These are phyloP conservation scores for Schizopygopsis pylzovi DNA, from an alignment of 2,797 vertebrate species.

Conservation along the genomic window DNA sequence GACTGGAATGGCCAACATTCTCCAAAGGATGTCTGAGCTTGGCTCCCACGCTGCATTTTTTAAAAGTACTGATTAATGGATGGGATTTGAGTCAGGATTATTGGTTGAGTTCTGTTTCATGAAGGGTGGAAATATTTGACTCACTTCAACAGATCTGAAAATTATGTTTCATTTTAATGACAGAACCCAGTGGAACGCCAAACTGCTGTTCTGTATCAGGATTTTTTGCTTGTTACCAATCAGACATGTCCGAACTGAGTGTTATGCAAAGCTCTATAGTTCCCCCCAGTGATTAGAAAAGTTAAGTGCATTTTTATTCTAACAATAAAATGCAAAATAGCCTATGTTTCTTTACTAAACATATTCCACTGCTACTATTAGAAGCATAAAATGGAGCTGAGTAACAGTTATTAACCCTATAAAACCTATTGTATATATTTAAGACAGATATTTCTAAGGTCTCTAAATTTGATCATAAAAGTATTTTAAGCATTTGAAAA, in stretches of 20 bases:
- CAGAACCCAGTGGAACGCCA: neutral
- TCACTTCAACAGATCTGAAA: neutral
- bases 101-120: neutral
- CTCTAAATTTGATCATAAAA: too few species aligned
- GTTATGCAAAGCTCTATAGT: slow-evolving; percentile 49
- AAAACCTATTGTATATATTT: too few species aligned
- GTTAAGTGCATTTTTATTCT: neutral
- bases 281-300: slow-evolving; percentile 50
- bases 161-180: neutral
- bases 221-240: neutral
- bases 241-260: too few species aligned
- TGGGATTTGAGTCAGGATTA: slow-evolving; percentile 7
- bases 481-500: too few species aligned
- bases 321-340: neutral
- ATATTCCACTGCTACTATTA: too few species aligned
- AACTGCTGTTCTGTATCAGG: neutral
- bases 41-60: neutral
- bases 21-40: neutral
- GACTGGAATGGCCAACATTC: neutral
- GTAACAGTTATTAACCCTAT: too few species aligned
- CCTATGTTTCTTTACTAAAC: too few species aligned
- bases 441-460: too few species aligned
- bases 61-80: neutral
- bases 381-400: too few species aligned
- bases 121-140: neutral